Percentiles rank a stretch among this genome's conserved stretches.
These are phyloP conservation scores for Poeciliopsis occidentalis DNA, from an alignment of 2,113 vertebrate species.

Conservation along the genomic window DNA sequence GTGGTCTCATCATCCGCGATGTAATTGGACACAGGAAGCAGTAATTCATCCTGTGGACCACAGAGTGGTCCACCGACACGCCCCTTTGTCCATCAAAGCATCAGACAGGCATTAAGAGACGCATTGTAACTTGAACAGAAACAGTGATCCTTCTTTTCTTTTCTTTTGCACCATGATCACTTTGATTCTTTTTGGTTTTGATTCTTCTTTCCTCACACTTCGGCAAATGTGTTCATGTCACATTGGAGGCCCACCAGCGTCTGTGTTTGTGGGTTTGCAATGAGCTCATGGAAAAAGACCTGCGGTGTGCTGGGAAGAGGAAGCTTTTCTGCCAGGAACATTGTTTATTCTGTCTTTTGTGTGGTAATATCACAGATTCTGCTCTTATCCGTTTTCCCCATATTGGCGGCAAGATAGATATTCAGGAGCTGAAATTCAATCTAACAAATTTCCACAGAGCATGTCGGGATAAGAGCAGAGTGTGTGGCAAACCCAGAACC, in stretches of 20 bases:
- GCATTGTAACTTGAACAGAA: slow-evolving; percentile 68
- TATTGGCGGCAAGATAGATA: slow-evolving; percentile 15
- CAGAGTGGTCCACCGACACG: slow-evolving; percentile 9
- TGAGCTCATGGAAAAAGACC: slow-evolving; percentile 75
- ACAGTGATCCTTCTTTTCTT: slow-evolving; percentile 24
- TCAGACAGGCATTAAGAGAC: slow-evolving; percentile 46
- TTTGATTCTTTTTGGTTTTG: slow-evolving; percentile 1
- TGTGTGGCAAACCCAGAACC: slow-evolving; percentile 51
- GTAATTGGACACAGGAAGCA: slow-evolving; percentile 41
- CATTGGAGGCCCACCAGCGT: slow-evolving; percentile 67
- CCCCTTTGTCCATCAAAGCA: slow-evolving; percentile 4
- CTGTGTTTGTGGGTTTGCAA: slow-evolving; percentile 68
- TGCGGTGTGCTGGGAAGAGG: slow-evolving; percentile 69
- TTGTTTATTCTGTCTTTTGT: slow-evolving; percentile 61
- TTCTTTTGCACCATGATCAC: slow-evolving; percentile 42
- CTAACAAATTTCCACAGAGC: slow-evolving; percentile 1
- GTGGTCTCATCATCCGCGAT: slow-evolving; percentile 10
- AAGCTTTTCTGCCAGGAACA: slow-evolving; percentile 64
- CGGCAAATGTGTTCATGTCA: slow-evolving; percentile 62
- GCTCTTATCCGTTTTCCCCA: slow-evolving; percentile 49
- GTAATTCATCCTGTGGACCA: slow-evolving; percentile 41
- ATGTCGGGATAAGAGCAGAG: slow-evolving; percentile 40
- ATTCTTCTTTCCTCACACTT: slow-evolving; percentile 60
- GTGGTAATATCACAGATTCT: slow-evolving; percentile 68
- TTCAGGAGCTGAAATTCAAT: slow-evolving; percentile 26